phyloP scores from a whole-genome alignment of 2,888 invertebrate species.

The Megaustenia siamemsis region DNA sequence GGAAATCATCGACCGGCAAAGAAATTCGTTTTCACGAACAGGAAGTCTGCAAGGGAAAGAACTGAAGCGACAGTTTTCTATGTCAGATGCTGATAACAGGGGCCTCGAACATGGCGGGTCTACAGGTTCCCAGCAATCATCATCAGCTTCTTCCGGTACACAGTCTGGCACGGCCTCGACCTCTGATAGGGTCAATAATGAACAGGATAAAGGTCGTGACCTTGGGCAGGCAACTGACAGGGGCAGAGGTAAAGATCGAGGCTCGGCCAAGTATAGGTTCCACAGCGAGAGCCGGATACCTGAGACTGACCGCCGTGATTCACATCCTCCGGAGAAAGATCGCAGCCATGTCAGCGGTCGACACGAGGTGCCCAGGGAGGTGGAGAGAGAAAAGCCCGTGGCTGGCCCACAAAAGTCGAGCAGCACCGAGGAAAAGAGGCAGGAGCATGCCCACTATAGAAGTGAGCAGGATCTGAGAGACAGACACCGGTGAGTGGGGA shows the following conservation, averaged over 20 bases:
- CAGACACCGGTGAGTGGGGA: conserved; percentile 42
- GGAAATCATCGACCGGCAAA: conserved; percentile 71
- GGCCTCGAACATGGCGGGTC: conserved; percentile 56
- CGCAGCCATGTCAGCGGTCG: not conserved
- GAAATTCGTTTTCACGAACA: conserved; percentile 64
- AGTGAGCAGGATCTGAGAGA: conserved; percentile 49
- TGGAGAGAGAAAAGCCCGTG: not conserved
- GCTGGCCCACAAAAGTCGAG: conserved; percentile 2
- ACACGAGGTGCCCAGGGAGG: conserved; percentile 9
- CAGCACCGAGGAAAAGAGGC: conserved; percentile 26
- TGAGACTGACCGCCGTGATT: conserved; percentile 70
- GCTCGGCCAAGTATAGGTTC: conserved; percentile 68
- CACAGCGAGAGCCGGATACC: conserved; percentile 71
- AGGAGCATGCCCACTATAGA: conserved; percentile 26
- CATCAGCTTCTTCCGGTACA: conserved; percentile 24
- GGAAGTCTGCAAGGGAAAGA: conserved; percentile 74
- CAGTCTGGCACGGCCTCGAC: conserved; percentile 50
- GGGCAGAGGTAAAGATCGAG: conserved; percentile 69
- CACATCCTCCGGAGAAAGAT: conserved; percentile 43
- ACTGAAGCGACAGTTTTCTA: conserved; percentile 76
- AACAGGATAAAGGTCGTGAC: conserved; percentile 64
- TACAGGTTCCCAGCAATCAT: conserved; percentile 37
- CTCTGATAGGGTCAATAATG: conserved; percentile 43
- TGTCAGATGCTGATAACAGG: conserved; percentile 69
- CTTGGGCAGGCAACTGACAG: conserved; percentile 67